Base-by-base conservation (phyloP, 2,888 invertebrate species). In the Reticulitermes lucifugus region DNA sequence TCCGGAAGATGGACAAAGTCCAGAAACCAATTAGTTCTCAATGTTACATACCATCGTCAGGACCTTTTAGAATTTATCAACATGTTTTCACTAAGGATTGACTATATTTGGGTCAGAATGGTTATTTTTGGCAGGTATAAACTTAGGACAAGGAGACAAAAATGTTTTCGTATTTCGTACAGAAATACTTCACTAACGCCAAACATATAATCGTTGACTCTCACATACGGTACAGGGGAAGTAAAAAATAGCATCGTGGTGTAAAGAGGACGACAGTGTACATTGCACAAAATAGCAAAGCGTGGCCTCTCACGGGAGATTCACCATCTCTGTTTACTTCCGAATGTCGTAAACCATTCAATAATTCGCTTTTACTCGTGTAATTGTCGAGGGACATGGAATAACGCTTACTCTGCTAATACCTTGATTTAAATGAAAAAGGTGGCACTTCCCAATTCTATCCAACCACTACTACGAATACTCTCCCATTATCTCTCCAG, bases 351-450 rank as follows among this genome's bases (percentile, higher is more conserved):
- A 51, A 77, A 77, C 41, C 77, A 77, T 77, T 77, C 77, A 77
- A 77, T 77, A 77, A 77, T 43, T 46, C 35, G 77, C 51, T 77
- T 77, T 77, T 77, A 46, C 77, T 46, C 77, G 77, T 77, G 10
- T 77, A 77, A 77, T 77, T 51, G 77, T 77, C 77, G 43, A 46
- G 77, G 51, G 77, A 77, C 77, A 46, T 77, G 14, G 77, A 77
- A 77, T 46, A 22, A 22, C 65, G 65, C 65, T 65, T 65, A 25
- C 65, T 10, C 65, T 10, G 25, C 77, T 77, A 77, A 77, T 77
- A 77, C 77, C 77, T 77, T 77, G 77, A 77, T 77, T 77, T 77
- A 77, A 77, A 46, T 77, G 46, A 46, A 77, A 77, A 77, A 77
- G 29, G 35, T 46, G 21, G 22, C 22, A 46, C 46, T 35, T 43